Percentiles rank a stretch among this genome's conserved stretches.
phyloP scores from a whole-genome alignment of 2,113 vertebrate genomes.

The Epinephelus fuscoguttatus region DNA sequence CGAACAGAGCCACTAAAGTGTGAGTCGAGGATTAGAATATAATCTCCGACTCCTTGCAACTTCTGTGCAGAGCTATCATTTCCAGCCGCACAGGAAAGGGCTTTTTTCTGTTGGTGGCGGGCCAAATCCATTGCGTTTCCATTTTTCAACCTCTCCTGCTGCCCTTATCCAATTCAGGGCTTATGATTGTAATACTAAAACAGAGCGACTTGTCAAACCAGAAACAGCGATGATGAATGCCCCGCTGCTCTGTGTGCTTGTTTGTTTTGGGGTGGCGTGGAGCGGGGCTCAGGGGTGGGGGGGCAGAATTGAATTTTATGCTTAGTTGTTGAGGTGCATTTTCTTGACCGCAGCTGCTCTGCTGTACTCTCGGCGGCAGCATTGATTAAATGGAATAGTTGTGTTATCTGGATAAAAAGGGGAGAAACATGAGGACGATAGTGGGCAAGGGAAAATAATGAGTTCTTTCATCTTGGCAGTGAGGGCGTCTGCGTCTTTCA shows the following conservation, averaged over 20 bases:
- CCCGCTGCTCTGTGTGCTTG: conserved; percentile 63
- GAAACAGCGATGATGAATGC: conserved; percentile 79
- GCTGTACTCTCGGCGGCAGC: conserved; percentile 57
- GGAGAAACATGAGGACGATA: conserved; percentile 64
- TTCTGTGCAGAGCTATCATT: conserved; percentile 57
- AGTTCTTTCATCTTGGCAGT: conserved; percentile 79
- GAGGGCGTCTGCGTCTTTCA: conserved; percentile 71
- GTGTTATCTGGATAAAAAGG: conserved; percentile 79
- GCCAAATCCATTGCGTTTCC: conserved; percentile 77
- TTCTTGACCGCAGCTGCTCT: conserved; percentile 61
- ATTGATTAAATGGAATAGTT: conserved; percentile 78
- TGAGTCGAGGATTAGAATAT: conserved; percentile 69
- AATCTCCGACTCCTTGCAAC: conserved; percentile 63
- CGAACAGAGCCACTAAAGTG: conserved; percentile 46
- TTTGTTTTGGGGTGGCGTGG: conserved; percentile 61
- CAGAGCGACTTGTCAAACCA: conserved; percentile 76
- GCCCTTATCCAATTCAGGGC: conserved; percentile 77
- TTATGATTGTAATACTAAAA: conserved; percentile 83
- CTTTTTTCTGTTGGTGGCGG: conserved; percentile 49
- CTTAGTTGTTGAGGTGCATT: conserved; percentile 75
- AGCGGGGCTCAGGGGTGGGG: not conserved
- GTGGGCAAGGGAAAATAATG: conserved; percentile 78
- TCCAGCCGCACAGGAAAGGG: conserved; percentile 49
- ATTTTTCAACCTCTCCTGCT: conserved; percentile 72
- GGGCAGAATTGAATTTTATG: conserved; percentile 70